Base-by-base conservation (phyloP, 2,888 invertebrate genomes). In the Troides aeacus region DNA sequence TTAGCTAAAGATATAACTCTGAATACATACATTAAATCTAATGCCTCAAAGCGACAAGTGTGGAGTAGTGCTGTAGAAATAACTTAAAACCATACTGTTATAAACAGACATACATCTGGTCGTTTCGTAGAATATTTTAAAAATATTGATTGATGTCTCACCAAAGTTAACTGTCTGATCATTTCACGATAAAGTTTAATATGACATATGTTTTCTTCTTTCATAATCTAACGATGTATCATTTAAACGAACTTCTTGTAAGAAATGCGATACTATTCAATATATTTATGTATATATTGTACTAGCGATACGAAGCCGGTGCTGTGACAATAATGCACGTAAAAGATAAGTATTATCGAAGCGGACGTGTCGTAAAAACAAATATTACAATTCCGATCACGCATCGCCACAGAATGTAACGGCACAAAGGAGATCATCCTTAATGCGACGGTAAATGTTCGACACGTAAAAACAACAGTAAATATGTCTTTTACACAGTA, bases 361-460 rank as follows among this genome's bases (percentile, higher is more conserved):
- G 23, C 50, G 42, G 23, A 42, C 30, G 30, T 60, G 18, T 62
- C 21, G 46, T 57, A 50, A 30, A 67, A n/a, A 60, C 50, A 63
- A 12, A n/a, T 15, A 46, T 68, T 62, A 62, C 57, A 58, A 68
- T 68, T 68, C 62, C 46, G 56, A 68, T 68, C 68, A 68, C 53
- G 68, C n/a, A 2, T 10, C 1, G 23, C 42, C 46, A 58, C 57
- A 62, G 62, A 68, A 68, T 62, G 66, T 67, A 67, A 67, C 66
- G 66, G 62, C 58, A 17, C 42, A 21, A 39, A 42, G 42, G 23
- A 65, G 46, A 65, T 59, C 56, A 64, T 8, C 24, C 23, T 23
- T 64, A 18, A 58, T 50, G 50, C 61, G 36, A 36, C 36, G 36
- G 53, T 46, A 66, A 61, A 66, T 36, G 50, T 30, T 60, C 23